Evolutionary conservation across 2,113 vertebrate genomes (phyloP).

Genomic region (Catharus minimus): DNA sequence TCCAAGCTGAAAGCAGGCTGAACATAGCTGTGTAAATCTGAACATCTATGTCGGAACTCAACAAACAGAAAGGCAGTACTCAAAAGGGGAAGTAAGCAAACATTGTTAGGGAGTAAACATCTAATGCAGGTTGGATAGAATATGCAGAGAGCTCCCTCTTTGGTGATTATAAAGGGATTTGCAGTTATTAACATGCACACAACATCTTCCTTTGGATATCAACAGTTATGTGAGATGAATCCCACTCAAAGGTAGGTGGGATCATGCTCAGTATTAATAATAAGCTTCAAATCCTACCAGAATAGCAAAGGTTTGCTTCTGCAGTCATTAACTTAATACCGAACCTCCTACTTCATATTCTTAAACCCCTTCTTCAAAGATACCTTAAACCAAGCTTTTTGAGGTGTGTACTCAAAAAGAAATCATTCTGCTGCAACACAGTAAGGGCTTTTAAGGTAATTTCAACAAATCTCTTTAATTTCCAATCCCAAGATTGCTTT

Average conservation of each 20-base stretch:
- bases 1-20: not conserved
- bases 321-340: not conserved
- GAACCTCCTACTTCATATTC: conserved; percentile 4
- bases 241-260: conserved; percentile 31
- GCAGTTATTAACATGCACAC: not conserved
- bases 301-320: not conserved
- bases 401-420: not conserved
- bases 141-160: not conserved
- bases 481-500: not conserved
- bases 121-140: not conserved
- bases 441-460: not conserved
- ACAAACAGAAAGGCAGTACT: not conserved
- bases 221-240: not conserved
- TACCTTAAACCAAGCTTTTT: not conserved
- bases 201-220: not conserved
- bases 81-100: not conserved
- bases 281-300: not conserved
- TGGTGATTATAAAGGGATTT: not conserved
- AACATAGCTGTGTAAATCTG: not conserved
- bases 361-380: not conserved
- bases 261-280: conserved; percentile 32
- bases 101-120: not conserved
- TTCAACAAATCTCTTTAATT: not conserved
- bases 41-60: not conserved
- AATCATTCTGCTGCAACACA: not conserved